Percentiles rank a stretch among this genome's conserved stretches.
Evolutionary conservation across 1,140 invertebrate genomes (phyloP).

Genomic region (Hycleus cichorii): DNA sequence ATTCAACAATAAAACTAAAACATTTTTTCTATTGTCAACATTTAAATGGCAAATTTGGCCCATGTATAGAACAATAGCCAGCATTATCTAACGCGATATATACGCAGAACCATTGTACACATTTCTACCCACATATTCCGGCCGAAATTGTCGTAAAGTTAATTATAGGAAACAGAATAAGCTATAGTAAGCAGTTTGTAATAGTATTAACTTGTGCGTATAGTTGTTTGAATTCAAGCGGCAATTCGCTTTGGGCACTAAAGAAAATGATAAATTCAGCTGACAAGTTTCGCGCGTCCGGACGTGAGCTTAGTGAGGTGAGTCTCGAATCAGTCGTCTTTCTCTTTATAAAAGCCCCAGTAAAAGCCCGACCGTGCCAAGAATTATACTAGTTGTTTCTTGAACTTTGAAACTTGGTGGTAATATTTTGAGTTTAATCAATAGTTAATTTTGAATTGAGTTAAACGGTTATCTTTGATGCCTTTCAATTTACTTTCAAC

Average conservation of each 20-base stretch:
- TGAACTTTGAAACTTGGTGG: no score
- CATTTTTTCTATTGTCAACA: no score
- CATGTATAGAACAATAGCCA: background rate
- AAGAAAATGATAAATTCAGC: slow-evolving; percentile 21
- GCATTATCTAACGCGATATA: slow-evolving; percentile 2
- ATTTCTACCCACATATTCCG: background rate
- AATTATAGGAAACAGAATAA: slow-evolving; percentile 16
- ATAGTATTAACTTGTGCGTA: slow-evolving; percentile 24
- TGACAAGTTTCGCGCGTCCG: slow-evolving; percentile 23
- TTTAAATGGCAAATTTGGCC: no score
- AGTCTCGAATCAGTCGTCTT: slow-evolving; percentile 5
- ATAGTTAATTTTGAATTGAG: no score
- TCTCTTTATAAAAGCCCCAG: slow-evolving; percentile 20
- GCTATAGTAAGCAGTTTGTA: slow-evolving; percentile 23
- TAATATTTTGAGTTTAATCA: no score
- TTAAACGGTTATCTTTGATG: no score
- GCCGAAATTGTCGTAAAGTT: slow-evolving; percentile 8
- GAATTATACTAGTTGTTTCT: slow-evolving; percentile 23
- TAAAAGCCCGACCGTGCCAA: slow-evolving; percentile 23
- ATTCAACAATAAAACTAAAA: no score
- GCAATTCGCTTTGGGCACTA: slow-evolving; percentile 17
- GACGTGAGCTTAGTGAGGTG: slow-evolving; percentile 24
- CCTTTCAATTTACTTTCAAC: no score
- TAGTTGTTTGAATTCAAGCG: slow-evolving; percentile 23
- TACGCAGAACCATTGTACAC: background rate